Conservation (phyloP, 2,888 invertebrate species). For the Orthosia gothica region DNA sequence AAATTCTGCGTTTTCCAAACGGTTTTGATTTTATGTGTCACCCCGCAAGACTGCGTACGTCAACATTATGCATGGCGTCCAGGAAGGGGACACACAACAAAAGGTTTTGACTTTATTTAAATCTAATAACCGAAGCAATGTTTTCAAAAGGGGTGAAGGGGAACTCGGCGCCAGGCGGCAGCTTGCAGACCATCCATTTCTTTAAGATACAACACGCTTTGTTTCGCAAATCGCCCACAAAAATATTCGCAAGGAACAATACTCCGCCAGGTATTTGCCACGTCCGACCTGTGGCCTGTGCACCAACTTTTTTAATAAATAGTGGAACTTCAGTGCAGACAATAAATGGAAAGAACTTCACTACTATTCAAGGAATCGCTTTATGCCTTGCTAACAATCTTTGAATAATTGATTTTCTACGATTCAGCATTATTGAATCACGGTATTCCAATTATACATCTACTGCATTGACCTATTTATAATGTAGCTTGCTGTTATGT, state of each 20-base stretch:
- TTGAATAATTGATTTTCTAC: constrained; percentile 54
- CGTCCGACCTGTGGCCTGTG: constrained; percentile 65
- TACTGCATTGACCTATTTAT: neutral
- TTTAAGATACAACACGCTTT: constrained; percentile 91
- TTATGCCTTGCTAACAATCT: constrained; percentile 49
- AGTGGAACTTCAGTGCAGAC: constrained; percentile 66
- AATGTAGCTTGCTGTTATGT: neutral
- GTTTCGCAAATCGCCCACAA: constrained; percentile 90
- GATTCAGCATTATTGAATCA: constrained; percentile 11
- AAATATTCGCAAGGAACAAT: constrained; percentile 83
- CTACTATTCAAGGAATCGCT: constrained; percentile 67
- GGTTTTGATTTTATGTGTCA: constrained; percentile 6
- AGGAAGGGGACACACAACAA: constrained; percentile 66
- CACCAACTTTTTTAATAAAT: constrained; percentile 76
- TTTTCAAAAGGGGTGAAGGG: constrained; percentile 74
- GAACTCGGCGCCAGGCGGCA: constrained; percentile 58
- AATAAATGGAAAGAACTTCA: constrained; percentile 68
- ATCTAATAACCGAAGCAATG: constrained; percentile 77
- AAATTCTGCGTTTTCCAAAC: neutral
- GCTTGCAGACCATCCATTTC: constrained; percentile 84
- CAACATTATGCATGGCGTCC: constrained; percentile 64
- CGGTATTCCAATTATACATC: constrained; percentile 10
- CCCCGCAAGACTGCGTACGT: constrained; percentile 33
- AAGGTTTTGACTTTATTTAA: constrained; percentile 77
- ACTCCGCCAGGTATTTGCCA: constrained; percentile 69